Conservation (phyloP, 2,888 invertebrate species). For the Diplolepis rosae region DNA sequence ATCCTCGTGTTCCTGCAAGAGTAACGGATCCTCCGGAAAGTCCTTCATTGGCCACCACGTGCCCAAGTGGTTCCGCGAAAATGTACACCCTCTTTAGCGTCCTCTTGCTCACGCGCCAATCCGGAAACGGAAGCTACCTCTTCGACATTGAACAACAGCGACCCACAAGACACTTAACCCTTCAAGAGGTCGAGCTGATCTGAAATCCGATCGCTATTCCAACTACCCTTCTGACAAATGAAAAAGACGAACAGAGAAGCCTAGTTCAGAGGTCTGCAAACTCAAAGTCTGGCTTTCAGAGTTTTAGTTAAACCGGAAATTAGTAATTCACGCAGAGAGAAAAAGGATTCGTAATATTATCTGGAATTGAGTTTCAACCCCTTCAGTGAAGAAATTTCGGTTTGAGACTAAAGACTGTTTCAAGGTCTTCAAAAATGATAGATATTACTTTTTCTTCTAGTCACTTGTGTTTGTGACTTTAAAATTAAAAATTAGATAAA, state of each 20-base stretch:
- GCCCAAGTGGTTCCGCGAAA: constrained; percentile 66
- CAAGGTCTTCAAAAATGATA: constrained; percentile 1
- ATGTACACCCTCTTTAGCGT: constrained; percentile 61
- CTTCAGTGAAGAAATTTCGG: background rate
- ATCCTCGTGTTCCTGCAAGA: constrained; percentile 39
- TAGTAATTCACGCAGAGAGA: constrained; percentile 22
- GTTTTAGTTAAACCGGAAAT: constrained; percentile 11
- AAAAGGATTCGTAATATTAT: constrained; percentile 13
- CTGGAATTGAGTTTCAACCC: constrained; percentile 4
- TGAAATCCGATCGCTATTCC: constrained; percentile 60
- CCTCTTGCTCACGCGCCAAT: constrained; percentile 65
- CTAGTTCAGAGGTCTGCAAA: constrained; percentile 8
- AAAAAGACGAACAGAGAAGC: constrained; percentile 10
- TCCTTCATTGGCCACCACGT: constrained; percentile 67
- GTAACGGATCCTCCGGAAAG: constrained; percentile 48
- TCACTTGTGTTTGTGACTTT: no score
- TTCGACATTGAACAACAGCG: constrained; percentile 53
- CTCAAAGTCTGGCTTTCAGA: background rate
- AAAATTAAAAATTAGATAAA: no score
- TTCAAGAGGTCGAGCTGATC: constrained; percentile 54
- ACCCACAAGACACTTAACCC: constrained; percentile 63
- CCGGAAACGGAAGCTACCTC: constrained; percentile 71
- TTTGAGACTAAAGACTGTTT: background rate
- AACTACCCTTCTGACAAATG: constrained; percentile 43
- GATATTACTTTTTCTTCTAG: background rate